These are phyloP conservation scores for Bilobella aurantiaca DNA, from an alignment of 1,140 invertebrate genomes.

Conservation along the genomic window DNA sequence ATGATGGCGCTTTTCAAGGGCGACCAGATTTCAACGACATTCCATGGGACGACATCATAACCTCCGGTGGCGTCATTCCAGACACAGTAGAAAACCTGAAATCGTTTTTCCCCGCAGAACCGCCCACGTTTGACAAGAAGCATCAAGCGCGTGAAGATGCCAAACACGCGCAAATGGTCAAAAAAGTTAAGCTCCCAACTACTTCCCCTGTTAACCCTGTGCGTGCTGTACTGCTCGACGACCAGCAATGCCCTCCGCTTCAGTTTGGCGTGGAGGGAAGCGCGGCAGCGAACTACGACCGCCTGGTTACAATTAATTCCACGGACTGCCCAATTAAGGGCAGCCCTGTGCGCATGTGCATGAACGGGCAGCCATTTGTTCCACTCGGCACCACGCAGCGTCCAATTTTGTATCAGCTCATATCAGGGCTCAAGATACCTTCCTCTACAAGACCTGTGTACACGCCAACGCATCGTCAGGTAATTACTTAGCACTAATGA, in stretches of 20 bases:
- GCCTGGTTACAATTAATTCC: neutral
- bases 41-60: neutral
- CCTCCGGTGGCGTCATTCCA: neutral
- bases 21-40: neutral
- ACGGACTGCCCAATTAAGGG: neutral
- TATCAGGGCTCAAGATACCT: neutral
- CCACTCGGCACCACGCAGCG: neutral
- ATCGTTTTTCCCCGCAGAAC: neutral
- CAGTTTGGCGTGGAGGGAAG: neutral
- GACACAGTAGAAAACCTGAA: neutral
- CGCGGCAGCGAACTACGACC: neutral
- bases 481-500: neutral
- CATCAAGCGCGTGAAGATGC: neutral
- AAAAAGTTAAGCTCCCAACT: neutral
- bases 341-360: neutral
- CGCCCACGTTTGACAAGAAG: neutral
- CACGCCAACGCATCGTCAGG: neutral
- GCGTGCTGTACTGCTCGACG: neutral
- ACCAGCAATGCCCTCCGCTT: neutral
- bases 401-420: neutral
- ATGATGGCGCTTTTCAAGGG: neutral
- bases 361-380: neutral
- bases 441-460: neutral
- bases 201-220: neutral
- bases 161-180: neutral